Conservation (phyloP, 2,797 vertebrate genomes). For the Antrozous pallidus region DNA sequence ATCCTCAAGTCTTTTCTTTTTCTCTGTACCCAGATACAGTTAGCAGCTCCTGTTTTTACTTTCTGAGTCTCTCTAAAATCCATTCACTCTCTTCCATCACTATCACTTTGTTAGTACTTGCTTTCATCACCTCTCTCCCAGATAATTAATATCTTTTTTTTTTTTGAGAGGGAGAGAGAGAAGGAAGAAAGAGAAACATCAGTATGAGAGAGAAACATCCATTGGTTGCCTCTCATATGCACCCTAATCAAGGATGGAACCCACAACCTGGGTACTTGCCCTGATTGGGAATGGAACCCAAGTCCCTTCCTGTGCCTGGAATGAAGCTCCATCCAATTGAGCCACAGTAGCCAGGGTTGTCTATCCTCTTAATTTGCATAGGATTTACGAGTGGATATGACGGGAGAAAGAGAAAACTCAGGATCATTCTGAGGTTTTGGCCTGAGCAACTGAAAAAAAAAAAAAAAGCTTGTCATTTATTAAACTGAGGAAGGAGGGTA, state of each 20-base stretch:
- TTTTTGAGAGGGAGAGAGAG: neutral
- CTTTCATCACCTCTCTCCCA: neutral
- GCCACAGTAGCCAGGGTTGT: neutral
- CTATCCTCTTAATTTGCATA: neutral
- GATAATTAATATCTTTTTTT: neutral
- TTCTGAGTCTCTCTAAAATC: constrained; percentile 5
- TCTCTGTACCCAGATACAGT: neutral
- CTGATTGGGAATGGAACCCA: neutral
- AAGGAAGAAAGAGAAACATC: too few species aligned
- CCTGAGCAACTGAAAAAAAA: neutral
- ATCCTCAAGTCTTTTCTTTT: neutral
- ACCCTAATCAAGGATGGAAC: neutral
- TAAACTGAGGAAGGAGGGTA: neutral
- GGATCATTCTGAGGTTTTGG: neutral
- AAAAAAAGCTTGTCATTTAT: neutral
- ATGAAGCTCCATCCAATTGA: neutral
- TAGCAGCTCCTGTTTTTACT: neutral
- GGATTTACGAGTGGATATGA: neutral
- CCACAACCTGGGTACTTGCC: neutral
- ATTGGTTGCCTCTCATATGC: neutral
- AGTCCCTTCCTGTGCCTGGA: neutral
- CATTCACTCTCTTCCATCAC: neutral
- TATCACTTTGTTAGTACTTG: neutral
- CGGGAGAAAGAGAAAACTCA: constrained; percentile 31
- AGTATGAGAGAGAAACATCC: neutral